These are phyloP conservation scores for Scolopax rusticola DNA, from an alignment of 2,797 vertebrate genomes.

Conservation along the genomic window DNA sequence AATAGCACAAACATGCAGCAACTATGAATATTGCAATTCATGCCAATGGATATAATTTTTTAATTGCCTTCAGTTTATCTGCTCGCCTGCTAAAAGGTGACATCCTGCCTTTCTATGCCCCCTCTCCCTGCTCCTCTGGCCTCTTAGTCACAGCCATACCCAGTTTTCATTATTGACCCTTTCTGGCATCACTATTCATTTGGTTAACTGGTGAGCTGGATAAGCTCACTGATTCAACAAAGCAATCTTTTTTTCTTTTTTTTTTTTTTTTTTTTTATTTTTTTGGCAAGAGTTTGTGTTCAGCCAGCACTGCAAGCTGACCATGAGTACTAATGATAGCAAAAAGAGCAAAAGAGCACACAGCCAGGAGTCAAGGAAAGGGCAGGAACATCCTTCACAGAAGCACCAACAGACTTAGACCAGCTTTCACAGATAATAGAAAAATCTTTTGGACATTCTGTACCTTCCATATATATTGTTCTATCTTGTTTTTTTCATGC, in stretches of 20 bases:
- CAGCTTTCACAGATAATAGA: not conserved
- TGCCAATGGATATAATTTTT: not conserved
- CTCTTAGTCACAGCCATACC: not conserved
- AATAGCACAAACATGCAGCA: not conserved
- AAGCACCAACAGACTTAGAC: not conserved
- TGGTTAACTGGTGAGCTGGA: not conserved
- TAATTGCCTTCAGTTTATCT: not conserved
- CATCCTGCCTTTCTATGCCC: not conserved
- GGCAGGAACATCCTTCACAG: not conserved
- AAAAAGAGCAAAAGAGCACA: not conserved
- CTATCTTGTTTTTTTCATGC: not conserved
- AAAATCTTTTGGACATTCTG: not conserved
- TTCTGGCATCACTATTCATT: not conserved
- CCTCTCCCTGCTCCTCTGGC: not conserved
- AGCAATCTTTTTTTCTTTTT: not conserved
- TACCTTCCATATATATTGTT: not conserved
- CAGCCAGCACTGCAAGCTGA: not conserved
- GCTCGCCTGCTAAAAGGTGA: not conserved
- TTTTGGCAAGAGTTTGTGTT: not conserved
- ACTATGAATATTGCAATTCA: not conserved
- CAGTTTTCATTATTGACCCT: not conserved
- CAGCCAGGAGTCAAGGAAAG: not conserved
- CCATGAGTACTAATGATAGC: not conserved
- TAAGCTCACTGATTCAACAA: not conserved
- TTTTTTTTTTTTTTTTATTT: not conserved